phyloP scores from a whole-genome alignment of 1,140 invertebrate genomes.

The Chrysoperla carnea region DNA sequence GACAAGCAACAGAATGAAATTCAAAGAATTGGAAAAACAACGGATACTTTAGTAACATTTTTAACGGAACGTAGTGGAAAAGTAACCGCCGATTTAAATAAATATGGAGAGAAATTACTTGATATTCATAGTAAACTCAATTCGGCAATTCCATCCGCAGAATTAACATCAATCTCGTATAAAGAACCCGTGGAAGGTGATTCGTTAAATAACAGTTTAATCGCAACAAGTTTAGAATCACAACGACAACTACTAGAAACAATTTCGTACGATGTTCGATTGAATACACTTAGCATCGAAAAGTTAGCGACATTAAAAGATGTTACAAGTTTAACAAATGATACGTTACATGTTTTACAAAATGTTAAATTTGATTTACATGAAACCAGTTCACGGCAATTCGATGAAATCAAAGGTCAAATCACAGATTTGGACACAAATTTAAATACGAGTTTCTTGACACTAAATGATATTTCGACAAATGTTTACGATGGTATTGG shows the following conservation, averaged over 20 bases:
- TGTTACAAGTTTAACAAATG: constrained; percentile 8
- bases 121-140: background rate
- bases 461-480: constrained; percentile 31
- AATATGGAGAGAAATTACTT: constrained; percentile 9
- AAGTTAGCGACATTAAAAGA: constrained; percentile 7
- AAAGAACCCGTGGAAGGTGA: too few species aligned
- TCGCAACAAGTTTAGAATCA: background rate
- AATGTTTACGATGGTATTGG: constrained; percentile 32
- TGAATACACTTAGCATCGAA: background rate
- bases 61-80: too few species aligned
- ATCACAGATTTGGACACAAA: constrained; percentile 30
- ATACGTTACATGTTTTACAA: constrained; percentile 9
- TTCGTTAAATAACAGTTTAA: too few species aligned
- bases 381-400: constrained; percentile 18
- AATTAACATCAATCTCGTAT: too few species aligned
- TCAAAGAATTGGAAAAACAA: too few species aligned
- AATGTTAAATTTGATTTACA: constrained; percentile 7
- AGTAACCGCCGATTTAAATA: constrained; percentile 1
- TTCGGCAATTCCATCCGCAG: too few species aligned
- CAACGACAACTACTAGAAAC: constrained; percentile 14
- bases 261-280: constrained; percentile 12
- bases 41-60: too few species aligned
- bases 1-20: too few species aligned
- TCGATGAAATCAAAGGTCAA: constrained; percentile 18
- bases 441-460: constrained; percentile 21